Base-by-base conservation (phyloP, 1,140 invertebrate genomes). In the Notospermus geniculatus region DNA sequence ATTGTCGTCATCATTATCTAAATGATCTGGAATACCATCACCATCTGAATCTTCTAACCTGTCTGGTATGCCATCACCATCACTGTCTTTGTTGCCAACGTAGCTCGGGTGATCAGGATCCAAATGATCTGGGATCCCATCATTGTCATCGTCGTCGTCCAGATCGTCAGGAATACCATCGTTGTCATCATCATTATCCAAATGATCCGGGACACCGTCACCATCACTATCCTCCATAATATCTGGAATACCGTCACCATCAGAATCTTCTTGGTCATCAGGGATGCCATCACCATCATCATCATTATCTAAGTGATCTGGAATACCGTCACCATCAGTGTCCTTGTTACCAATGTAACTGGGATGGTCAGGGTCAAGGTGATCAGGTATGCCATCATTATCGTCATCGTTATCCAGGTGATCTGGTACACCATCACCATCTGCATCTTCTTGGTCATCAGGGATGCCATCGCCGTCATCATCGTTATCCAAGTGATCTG, bases 111-210 rank as follows among this genome's bases (percentile, higher is more conserved):
- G 54, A 19, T 55, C 29, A 22, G 58, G 54, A 15, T 71, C 66
- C 46, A 58, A 23, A 22, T 65, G 9, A 59, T 73, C 68, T 11
- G 70, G 70, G 25, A 73, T 72, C 11, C 76, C 75, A 63, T 77
- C 71, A 53, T 67, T 66, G 57, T 77, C 74, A 54, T 64, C 70
- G 65, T 77, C 75, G 60, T 75, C 63, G 45, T 76, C 72, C 29
- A 63, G 45, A 23, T 63, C 28, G 46, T 66, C 60, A n/a, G 63
- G 67, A 13, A 67, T 65, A 19, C 54, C 60, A 39, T 65, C 63
- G 15, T 56, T 53, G 54, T 67, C 67, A 23, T 22, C 43, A 66
- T 80, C 78, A 9, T 70, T 63, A 59, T 72, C 70, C 7, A 68
- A 17, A 63, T 57, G 25, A 57, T 63, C 22, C 57, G 19, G 22